Evolutionary conservation across 2,113 vertebrate genomes (phyloP), one percentile per base, ranked within the genome.

Genomic region (Peucedramus taeniatus): DNA sequence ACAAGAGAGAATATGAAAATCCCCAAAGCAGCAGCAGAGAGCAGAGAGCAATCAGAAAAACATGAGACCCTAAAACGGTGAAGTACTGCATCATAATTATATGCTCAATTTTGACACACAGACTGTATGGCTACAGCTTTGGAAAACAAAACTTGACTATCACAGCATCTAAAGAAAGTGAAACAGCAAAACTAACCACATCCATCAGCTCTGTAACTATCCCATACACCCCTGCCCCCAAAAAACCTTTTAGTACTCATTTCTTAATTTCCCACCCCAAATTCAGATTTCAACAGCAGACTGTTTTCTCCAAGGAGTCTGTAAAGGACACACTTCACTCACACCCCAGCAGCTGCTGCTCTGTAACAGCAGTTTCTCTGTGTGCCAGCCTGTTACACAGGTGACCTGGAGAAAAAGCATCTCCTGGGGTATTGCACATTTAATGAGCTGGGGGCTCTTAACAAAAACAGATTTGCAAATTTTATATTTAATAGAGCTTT

Each of bases 361-460:
- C 74, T 63, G 44, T n/a, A 50, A 7, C 31, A 89, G 89, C 74
- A 82, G 31, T 53, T 78, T 76, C 37, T 39, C 54, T 70, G 8
- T 61, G 20, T 19, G 8, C 27, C 71, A 81, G 72, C 28, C 51
- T 68, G 7, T 40, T 65, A 72, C 50, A 64, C 56, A 76, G 86
- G 88, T 92, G 45, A 83, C 37, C 60, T 16, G 45, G 61, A 93
- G 70, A 95, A 91, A 95, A 87, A 72, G 15, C 78, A 35, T 31
- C 78, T 82, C 83, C 80, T 35, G 33, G 40, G 22, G 44, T 15
- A 14, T 4, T 64, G n/a, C 37, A 50, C 65, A 13, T 88, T 78
- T 93, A 94, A 96, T 89, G 86, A 57, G 53, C 65, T 81, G 40
- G 31, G 40, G 53, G 50, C 53, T 87, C 72, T 68, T 53, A 89